Evolutionary conservation across 2,113 vertebrate species (phyloP).

Genomic region (Dromaius novaehollandiae): DNA sequence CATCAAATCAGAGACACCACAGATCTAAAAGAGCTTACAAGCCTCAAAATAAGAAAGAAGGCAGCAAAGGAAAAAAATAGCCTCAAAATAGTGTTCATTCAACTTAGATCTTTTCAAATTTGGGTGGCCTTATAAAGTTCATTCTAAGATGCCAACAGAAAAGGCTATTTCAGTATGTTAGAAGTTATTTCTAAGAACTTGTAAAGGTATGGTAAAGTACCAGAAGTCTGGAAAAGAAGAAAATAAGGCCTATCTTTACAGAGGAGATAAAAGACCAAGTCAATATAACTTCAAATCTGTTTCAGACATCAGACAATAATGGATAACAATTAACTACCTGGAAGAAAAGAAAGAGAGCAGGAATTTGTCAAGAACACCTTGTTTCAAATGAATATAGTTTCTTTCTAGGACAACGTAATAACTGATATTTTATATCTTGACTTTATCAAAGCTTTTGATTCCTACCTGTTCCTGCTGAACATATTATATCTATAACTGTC

Average conservation of each 20-base stretch:
- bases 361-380: not conserved
- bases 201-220: not conserved
- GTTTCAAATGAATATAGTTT: not conserved
- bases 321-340: not conserved
- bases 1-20: not conserved
- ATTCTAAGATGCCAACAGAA: not conserved
- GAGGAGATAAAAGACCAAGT: not conserved
- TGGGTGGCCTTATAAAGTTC: not conserved
- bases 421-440: not conserved
- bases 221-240: not conserved
- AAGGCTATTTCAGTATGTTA: not conserved
- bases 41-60: not conserved
- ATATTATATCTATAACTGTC: not conserved
- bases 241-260: not conserved
- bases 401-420: not conserved
- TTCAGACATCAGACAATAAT: not conserved
- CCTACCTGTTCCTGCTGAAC: not conserved
- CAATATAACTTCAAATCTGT: not conserved
- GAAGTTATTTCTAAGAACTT: not conserved
- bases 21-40: not conserved
- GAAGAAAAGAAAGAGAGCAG: not conserved
- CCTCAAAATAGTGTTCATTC: not conserved
- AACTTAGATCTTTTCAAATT: not conserved
- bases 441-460: not conserved
- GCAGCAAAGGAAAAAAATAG: not conserved